Percentiles rank a stretch among this genome's conserved stretches.
These are phyloP conservation scores for Leptothorax acervorum DNA, from an alignment of 2,888 invertebrate species.

Conservation along the genomic window DNA sequence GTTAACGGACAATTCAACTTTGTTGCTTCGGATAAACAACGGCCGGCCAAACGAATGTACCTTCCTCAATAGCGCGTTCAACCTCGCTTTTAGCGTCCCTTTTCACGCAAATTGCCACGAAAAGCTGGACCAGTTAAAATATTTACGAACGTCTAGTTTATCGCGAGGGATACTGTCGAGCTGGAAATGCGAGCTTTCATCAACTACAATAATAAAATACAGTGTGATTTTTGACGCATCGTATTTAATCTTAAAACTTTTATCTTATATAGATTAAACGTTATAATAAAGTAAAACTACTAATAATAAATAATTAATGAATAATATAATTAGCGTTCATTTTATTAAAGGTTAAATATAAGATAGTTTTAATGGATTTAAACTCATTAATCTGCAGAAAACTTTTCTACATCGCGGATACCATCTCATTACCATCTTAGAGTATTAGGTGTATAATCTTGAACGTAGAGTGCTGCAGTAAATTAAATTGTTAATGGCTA, in stretches of 20 bases:
- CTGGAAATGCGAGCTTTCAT: constrained; percentile 25
- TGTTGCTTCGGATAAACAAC: constrained; percentile 77
- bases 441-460: constrained; percentile 16
- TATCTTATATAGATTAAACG: not conserved
- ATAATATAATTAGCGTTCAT: not conserved
- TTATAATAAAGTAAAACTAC: not conserved
- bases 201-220: not conserved
- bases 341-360: not conserved
- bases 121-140: constrained; percentile 61
- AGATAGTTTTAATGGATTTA: not conserved
- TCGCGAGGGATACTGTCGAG: constrained; percentile 19
- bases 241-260: not conserved
- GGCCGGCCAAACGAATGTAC: constrained; percentile 57
- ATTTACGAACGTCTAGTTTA: constrained; percentile 54
- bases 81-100: constrained; percentile 55
- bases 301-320: constrained; percentile 11
- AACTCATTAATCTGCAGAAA: not conserved
- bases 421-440: not conserved
- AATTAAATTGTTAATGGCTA: constrained; percentile 31
- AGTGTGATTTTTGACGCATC: not conserved
- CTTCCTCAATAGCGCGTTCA: constrained; percentile 46
- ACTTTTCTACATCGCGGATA: not conserved
- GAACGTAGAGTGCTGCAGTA: not conserved
- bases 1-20: constrained; percentile 82
- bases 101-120: constrained; percentile 62